A percentile compares a stretch with the other conserved stretches of the same genome.
phyloP scores from a whole-genome alignment of 2,797 vertebrate genomes.

The Scyliorhinus canicula region DNA sequence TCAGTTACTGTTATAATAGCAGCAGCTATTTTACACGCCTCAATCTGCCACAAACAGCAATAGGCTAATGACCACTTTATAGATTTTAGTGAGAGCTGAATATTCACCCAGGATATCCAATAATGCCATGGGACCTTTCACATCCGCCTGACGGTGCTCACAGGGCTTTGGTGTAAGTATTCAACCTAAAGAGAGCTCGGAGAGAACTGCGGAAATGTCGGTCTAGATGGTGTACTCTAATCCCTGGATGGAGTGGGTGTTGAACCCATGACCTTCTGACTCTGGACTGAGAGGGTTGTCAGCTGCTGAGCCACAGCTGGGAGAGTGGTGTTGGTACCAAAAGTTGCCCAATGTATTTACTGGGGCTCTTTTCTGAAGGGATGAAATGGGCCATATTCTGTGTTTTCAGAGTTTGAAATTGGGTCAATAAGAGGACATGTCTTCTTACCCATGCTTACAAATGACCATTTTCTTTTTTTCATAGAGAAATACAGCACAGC shows the following conservation, averaged over 20 bases:
- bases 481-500: no score
- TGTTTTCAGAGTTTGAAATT: not conserved
- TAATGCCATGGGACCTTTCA: no score
- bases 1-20: not conserved
- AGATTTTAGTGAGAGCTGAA: no score
- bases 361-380: not conserved
- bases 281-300: not conserved
- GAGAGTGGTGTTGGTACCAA: not conserved
- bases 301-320: not conserved
- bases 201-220: not conserved
- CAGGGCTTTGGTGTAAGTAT: not conserved
- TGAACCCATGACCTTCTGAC: not conserved
- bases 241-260: no score
- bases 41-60: not conserved
- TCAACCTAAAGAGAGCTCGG: not conserved
- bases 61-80: not conserved
- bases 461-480: not conserved
- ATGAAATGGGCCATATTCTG: not conserved
- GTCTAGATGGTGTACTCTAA: not conserved
- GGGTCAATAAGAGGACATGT: not conserved
- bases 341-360: not conserved
- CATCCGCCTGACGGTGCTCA: not conserved
- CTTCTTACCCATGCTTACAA: not conserved
- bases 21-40: no score
- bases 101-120: not conserved